A percentile compares a stretch with the other conserved stretches of the same genome.
Conservation (phyloP, 1,140 invertebrate genomes). For the Ceratina australensis region DNA sequence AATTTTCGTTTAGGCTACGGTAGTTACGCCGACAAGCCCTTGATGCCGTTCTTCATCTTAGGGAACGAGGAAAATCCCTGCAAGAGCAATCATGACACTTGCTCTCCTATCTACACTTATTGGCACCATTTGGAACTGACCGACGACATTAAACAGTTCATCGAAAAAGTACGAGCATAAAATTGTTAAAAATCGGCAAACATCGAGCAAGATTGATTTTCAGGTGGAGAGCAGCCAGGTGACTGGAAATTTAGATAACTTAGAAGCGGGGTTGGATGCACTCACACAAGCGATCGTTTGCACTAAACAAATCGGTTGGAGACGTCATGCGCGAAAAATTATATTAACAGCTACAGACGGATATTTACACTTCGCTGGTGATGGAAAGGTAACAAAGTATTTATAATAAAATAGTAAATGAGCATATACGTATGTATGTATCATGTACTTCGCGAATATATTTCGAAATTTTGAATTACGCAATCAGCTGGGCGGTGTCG, state of each 20-base stretch:
- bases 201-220: conserved; percentile 17
- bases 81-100: conserved; percentile 62
- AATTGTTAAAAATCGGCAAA: background rate
- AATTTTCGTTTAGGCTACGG: conserved; percentile 90
- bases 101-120: conserved; percentile 78
- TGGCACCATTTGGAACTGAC: conserved; percentile 76
- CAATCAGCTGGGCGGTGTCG: conserved; percentile 59
- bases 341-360: conserved; percentile 84
- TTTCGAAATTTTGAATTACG: background rate
- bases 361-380: conserved; percentile 83
- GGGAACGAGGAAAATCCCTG: conserved; percentile 74
- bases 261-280: conserved; percentile 83
- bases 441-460: too few species aligned
- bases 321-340: conserved; percentile 80
- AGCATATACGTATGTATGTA: too few species aligned
- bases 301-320: conserved; percentile 81
- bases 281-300: conserved; percentile 80
- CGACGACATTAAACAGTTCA: conserved; percentile 72
- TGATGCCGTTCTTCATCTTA: conserved; percentile 82
- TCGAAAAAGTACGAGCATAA: conserved; percentile 52
- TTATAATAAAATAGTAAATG: too few species aligned
- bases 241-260: conserved; percentile 81
- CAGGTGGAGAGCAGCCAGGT: conserved; percentile 70
- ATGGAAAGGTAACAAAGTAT: conserved; percentile 77
- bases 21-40: conserved; percentile 87